Evolutionary conservation across 1,140 invertebrate genomes (phyloP).

Genomic region (Drosophila leontia): DNA sequence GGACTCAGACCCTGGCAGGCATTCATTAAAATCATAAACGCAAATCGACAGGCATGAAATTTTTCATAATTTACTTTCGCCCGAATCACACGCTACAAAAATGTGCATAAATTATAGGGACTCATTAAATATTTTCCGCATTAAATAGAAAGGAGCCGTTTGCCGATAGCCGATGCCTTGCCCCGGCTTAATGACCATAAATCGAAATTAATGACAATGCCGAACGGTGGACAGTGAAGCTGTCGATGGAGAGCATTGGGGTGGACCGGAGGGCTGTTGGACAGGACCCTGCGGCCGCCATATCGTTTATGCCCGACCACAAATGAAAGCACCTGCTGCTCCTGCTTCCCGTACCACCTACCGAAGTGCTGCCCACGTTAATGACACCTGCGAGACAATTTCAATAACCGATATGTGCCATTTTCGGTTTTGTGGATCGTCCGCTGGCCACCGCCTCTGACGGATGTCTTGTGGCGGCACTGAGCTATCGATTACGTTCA

Average conservation of each 20-base stretch:
- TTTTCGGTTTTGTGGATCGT: conserved; percentile 53
- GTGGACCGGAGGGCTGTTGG: not conserved
- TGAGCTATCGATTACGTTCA: conserved; percentile 55
- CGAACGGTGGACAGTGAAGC: conserved; percentile 34
- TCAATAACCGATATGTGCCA: conserved; percentile 77
- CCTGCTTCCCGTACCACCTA: conserved; percentile 3
- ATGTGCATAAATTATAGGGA: conserved; percentile 72
- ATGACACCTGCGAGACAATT: conserved; percentile 81
- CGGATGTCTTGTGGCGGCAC: conserved; percentile 39
- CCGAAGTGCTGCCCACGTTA: conserved; percentile 60
- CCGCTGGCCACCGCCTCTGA: conserved; percentile 14
- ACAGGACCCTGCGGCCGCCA: conserved; percentile 21
- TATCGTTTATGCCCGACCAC: conserved; percentile 53
- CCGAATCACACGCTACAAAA: conserved; percentile 29
- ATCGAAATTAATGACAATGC: conserved; percentile 78
- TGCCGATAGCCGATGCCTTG: conserved; percentile 48
- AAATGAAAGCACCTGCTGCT: conserved; percentile 74
- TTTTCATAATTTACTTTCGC: conserved; percentile 43
- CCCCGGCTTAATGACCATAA: conserved; percentile 78
- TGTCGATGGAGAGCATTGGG: conserved; percentile 1
- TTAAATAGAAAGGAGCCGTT: conserved; percentile 60
- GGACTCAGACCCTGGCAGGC: conserved; percentile 25
- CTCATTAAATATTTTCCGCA: conserved; percentile 73
- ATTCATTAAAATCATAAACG: conserved; percentile 69
- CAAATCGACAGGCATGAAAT: conserved; percentile 57